Base-by-base conservation (phyloP, 2,113 vertebrate species). In the Leiothrix lutea region DNA sequence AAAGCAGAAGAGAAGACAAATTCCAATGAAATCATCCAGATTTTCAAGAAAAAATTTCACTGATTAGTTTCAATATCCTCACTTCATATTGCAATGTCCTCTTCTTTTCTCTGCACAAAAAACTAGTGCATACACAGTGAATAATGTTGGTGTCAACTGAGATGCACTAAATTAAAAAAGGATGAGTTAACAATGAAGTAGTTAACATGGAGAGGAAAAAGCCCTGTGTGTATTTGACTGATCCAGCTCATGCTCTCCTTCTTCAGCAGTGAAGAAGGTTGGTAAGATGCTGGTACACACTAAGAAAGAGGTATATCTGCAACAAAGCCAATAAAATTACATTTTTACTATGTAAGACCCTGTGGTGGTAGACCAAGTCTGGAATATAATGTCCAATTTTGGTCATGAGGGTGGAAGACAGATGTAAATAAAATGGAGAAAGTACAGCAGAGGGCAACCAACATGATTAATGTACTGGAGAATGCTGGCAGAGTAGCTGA, bases 341-440 rank as follows among this genome's bases (percentile, higher is more conserved):
- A 58, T 73, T 80, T 92, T 95, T 66, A 12, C 81, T 77, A 47
- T 65, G 62, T 73, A 92, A 86, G 54, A 84, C 71, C 71, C 81
- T 62, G n/a, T 93, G 79, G 79, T 94, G 58, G 22, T 38, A 73
- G 62, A 74, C 54, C 66, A 92, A 40, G 90, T 88, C 84, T 82
- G 67, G 85, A 95, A 82, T 93, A 70, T 80, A 88, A 91, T 90
- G 79, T 88, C 81, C 71, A 70, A 8, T 96, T 95, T 93, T 66
- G 67, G 74, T 64, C 85, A 47, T 51, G 57, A 92, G 66, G 77
- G 64, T 66, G 64, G 92, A 88, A 96, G 93, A 96, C 64, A 77
- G 84, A 96, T 94, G 90, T 90, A 96, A 82, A 95, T 95, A 92
- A 95, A 94, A 92, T 86, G 78, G 74, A 93, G 70, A 93, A 92